Conservation (phyloP, 2,888 invertebrate genomes). For the Sphinx pinastri region DNA sequence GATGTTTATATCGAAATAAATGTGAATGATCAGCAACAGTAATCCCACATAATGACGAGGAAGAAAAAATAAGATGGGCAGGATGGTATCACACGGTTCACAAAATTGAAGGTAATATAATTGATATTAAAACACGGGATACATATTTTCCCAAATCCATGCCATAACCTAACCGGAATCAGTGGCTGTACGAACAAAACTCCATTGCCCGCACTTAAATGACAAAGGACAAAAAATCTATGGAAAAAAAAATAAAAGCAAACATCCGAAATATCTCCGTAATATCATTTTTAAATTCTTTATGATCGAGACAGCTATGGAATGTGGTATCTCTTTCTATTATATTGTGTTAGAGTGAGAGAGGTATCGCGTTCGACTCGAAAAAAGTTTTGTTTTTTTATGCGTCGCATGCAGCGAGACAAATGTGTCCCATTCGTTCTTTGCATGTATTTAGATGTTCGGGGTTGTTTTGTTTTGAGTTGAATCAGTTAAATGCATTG, state of each 20-base stretch:
- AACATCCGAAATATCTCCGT: slow-evolving; percentile 63
- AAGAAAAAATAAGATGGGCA: no score
- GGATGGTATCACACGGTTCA: background rate
- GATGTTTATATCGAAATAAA: no score
- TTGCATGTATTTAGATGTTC: slow-evolving; percentile 61
- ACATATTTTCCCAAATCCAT: background rate
- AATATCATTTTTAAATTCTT: slow-evolving; percentile 72
- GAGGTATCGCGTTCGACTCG: background rate
- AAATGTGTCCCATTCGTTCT: slow-evolving; percentile 60
- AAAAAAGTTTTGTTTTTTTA: slow-evolving; percentile 3
- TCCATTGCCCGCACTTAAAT: slow-evolving; percentile 9
- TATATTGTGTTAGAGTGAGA: slow-evolving; percentile 27
- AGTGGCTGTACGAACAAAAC: slow-evolving; percentile 2
- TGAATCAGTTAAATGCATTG: background rate
- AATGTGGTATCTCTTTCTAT: background rate
- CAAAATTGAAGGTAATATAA: background rate
- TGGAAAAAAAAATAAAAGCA: slow-evolving; percentile 52
- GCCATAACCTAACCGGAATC: background rate
- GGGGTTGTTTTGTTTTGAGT: slow-evolving; percentile 23
- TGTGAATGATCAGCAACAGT: background rate
- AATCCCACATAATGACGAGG: background rate
- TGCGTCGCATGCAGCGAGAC: slow-evolving; percentile 63
- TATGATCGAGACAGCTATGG: slow-evolving; percentile 49
- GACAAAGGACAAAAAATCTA: slow-evolving; percentile 34
- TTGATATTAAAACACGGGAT: background rate